phyloP scores from a whole-genome alignment of 2,797 vertebrate species.

The Xenops minutus region DNA sequence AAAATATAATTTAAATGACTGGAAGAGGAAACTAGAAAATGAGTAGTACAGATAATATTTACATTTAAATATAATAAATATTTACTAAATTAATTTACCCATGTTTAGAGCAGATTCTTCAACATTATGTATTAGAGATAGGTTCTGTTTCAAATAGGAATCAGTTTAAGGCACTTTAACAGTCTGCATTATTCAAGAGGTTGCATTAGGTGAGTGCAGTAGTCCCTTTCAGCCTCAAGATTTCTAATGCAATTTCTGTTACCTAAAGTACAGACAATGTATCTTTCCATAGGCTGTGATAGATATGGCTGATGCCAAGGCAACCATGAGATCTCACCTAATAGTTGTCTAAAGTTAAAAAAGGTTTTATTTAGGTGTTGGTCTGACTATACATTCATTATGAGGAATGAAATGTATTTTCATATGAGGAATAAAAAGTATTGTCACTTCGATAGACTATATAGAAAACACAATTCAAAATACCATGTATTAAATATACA shows the following conservation, averaged over 20 bases:
- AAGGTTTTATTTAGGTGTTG: background rate
- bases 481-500: background rate
- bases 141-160: background rate
- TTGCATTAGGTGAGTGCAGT: background rate
- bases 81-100: background rate
- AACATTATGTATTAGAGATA: background rate
- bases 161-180: background rate
- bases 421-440: background rate
- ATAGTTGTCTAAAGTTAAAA: background rate
- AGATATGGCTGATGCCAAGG: background rate
- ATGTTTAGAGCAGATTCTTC: background rate
- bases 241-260: background rate
- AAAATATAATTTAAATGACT: background rate
- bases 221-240: background rate
- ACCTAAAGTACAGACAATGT: background rate
- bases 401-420: background rate
- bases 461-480: background rate
- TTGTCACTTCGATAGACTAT: background rate
- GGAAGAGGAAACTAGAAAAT: background rate
- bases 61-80: background rate
- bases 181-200: background rate
- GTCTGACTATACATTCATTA: background rate
- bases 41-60: background rate
- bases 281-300: background rate
- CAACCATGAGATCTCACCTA: fast-evolving